These are phyloP conservation scores for Rhinolophus ferrumequinum DNA, from an alignment of 2,113 vertebrate species.

Conservation along the genomic window DNA sequence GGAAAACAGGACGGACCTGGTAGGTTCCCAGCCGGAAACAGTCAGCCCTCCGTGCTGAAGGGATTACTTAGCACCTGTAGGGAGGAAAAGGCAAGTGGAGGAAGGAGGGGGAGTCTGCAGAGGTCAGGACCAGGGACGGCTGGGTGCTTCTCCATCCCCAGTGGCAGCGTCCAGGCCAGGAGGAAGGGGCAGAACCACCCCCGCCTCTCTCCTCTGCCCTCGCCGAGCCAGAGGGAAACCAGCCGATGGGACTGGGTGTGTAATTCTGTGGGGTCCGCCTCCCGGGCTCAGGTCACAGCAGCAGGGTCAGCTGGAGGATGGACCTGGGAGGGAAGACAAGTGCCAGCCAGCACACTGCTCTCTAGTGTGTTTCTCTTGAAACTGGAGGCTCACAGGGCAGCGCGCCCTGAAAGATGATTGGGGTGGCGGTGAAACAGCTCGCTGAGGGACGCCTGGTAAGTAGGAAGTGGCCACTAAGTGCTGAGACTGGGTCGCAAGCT, in stretches of 20 bases:
- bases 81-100: background rate
- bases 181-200: rapidly evolving
- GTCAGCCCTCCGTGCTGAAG: background rate
- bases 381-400: background rate
- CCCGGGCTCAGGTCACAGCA: background rate
- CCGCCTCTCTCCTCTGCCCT: background rate
- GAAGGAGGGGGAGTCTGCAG: background rate
- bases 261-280: background rate
- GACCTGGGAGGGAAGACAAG: too few relatives aligned
- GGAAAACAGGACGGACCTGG: background rate
- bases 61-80: background rate
- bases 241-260: background rate
- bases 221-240: background rate
- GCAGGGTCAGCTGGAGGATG: background rate
- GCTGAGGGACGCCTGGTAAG: background rate
- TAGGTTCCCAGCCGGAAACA: background rate
- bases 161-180: background rate
- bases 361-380: background rate
- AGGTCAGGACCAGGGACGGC: background rate
- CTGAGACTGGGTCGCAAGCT: background rate
- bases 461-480: background rate
- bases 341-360: background rate
- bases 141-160: background rate
- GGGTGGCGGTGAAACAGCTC: background rate
- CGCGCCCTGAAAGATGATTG: rapidly evolving